phyloP scores from a whole-genome alignment of 2,888 invertebrate genomes.

The Stegana nigrithorax region DNA sequence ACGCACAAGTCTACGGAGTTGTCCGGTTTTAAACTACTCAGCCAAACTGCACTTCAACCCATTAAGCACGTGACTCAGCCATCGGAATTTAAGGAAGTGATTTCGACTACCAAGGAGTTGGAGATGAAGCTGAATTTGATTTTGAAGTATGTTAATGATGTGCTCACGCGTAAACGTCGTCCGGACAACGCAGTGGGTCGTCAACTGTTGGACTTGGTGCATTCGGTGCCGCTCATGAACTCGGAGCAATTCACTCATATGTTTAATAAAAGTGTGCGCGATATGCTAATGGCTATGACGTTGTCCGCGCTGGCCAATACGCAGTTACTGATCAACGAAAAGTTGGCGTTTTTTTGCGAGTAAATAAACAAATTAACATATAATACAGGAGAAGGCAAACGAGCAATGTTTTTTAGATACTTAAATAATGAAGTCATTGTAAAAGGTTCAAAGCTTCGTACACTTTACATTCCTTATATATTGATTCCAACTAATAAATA shows the following conservation, averaged over 20 bases:
- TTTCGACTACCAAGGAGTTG: neutral
- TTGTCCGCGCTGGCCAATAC: slow-evolving; percentile 38
- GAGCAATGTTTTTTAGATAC: too few species aligned
- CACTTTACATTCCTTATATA: too few species aligned
- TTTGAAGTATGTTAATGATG: slow-evolving; percentile 45
- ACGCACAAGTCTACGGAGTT: slow-evolving; percentile 19
- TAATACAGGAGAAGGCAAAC: neutral
- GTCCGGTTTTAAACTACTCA: slow-evolving; percentile 16
- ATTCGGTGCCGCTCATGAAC: slow-evolving; percentile 42
- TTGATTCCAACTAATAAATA: too few species aligned
- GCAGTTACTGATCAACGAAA: slow-evolving; percentile 43
- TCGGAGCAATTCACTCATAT: slow-evolving; percentile 36
- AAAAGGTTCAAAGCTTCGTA: too few species aligned
- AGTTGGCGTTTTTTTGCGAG: slow-evolving; percentile 35
- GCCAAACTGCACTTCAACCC: slow-evolving; percentile 37
- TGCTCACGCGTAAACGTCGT: slow-evolving; percentile 37
- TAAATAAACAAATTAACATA: neutral
- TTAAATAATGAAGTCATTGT: too few species aligned
- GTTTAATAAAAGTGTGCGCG: slow-evolving; percentile 36
- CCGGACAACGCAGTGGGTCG: slow-evolving; percentile 44
- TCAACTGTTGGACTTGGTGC: slow-evolving; percentile 34
- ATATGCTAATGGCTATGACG: slow-evolving; percentile 35
- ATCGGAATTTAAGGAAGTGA: slow-evolving; percentile 30
- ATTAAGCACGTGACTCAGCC: slow-evolving; percentile 37
- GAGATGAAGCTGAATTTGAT: slow-evolving; percentile 35